Base-by-base conservation (phyloP, 64 coral and sea anemone species). In the Hydrozoanthus tunicans region DNA sequence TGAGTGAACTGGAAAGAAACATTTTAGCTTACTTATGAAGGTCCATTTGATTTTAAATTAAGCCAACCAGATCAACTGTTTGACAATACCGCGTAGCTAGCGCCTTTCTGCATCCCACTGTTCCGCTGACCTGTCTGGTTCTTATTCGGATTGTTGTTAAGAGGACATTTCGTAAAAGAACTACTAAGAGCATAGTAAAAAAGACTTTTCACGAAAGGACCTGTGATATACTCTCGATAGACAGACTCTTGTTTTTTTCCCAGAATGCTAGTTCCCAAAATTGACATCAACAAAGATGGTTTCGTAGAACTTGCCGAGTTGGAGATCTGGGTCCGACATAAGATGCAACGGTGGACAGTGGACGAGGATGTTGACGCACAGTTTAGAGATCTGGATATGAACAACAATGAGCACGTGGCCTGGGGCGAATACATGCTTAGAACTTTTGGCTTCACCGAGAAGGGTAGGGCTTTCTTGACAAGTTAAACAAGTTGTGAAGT, bases 231-330 rank as follows among this genome's bases (percentile, higher is more conserved):
- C 32, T 43, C 32, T 43, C 0, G 32, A 43, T 43, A 43, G 32
- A 0, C 32, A 43, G 32, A 43, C 12, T 67, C n/a, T 67, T 9
- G 3, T 13, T 32, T 9, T 43, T 43, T 81, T 51, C 9, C 5
- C 78, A 96, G 95, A 94, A 94, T 97, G 92, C 82, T 98, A 43
- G 96, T 98, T 12, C 93, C 96, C 0, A 89, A 90, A 20, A 98
- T 98, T 63, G 96, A 98, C 12, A 95, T 93, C 32, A 98, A 98
- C 83, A 98, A 98, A 77, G 96, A 98, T 91, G 96, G 96, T n/a
- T 95, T 91, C 51, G 96, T 98, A 17, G 96, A 95, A 32, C 91
- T 95, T 56, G 91, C 91, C 15, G 96, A 98, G 57, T 51, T 98
- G 66, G 92, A 93, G 89, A 98, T 95, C 94, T 98, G 96, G 96